Conservation (phyloP, 2,113 vertebrate genomes). For the Varanus komodoensis region DNA sequence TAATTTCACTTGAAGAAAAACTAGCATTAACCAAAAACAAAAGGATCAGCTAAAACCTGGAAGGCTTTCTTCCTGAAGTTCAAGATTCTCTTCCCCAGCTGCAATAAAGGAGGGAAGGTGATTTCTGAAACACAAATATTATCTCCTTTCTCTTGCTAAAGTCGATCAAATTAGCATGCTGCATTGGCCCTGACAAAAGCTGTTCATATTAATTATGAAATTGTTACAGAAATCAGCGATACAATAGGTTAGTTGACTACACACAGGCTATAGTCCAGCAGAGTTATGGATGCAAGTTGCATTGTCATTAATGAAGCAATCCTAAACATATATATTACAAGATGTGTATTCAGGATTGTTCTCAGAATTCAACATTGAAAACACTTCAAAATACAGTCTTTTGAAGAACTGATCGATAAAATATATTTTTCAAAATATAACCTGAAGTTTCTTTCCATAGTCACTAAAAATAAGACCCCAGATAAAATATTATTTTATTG, state of each 20-base stretch:
- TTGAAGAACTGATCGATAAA: background rate
- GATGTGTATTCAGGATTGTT: background rate
- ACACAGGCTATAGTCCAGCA: background rate
- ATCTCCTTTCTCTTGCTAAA: background rate
- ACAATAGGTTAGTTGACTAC: background rate
- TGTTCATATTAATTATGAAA: background rate
- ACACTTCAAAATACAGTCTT: background rate
- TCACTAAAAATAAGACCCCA: constrained; percentile 18
- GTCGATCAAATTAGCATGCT: fast-evolving
- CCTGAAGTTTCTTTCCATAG: background rate
- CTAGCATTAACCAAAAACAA: fast-evolving
- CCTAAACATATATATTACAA: background rate
- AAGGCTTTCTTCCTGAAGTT: background rate
- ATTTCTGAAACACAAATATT: background rate
- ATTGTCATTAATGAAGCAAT: background rate
- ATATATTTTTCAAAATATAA: background rate
- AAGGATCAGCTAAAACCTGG: no score
- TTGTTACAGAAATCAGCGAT: background rate
- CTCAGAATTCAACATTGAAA: background rate
- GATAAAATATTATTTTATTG: background rate
- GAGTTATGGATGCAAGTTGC: background rate
- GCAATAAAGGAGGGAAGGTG: background rate
- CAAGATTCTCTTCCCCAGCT: background rate
- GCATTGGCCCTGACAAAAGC: background rate
- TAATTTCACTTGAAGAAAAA: background rate